phyloP scores from a whole-genome alignment of 2,888 invertebrate genomes.

The Drosophila nigricruria region DNA sequence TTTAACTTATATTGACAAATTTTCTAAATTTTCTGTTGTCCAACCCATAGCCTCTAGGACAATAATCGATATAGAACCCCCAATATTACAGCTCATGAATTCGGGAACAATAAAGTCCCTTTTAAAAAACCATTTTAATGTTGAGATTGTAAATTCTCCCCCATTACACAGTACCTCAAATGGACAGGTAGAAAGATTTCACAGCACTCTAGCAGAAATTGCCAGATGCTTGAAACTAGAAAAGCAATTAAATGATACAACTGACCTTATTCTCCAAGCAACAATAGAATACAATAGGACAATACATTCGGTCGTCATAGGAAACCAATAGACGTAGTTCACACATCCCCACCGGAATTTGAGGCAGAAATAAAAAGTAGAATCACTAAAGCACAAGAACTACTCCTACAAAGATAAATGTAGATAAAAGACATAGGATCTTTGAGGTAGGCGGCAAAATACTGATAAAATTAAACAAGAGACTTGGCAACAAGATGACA shows the following conservation, averaged over 20 bases:
- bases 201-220: too few relatives aligned
- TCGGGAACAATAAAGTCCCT: background rate
- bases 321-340: conserved; percentile 14
- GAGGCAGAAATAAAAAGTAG: too few relatives aligned
- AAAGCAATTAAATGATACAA: conserved; percentile 12
- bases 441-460: background rate
- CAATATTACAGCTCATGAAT: too few relatives aligned
- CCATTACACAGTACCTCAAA: too few relatives aligned
- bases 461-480: background rate
- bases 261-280: conserved; percentile 9
- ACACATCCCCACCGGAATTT: background rate
- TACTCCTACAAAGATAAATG: background rate
- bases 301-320: conserved; percentile 7
- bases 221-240: too few relatives aligned
- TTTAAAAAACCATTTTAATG: conserved; percentile 18
- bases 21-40: too few relatives aligned
- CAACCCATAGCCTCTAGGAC: too few relatives aligned
- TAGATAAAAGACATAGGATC: background rate
- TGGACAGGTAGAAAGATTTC: too few relatives aligned
- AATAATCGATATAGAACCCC: too few relatives aligned
- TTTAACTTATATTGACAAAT: too few relatives aligned
- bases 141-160: too few relatives aligned
- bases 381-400: background rate
- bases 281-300: conserved; percentile 17
- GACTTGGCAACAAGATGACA: background rate